Conservation (phyloP, 2,888 invertebrate species). For the Boloria euphrosyne region DNA sequence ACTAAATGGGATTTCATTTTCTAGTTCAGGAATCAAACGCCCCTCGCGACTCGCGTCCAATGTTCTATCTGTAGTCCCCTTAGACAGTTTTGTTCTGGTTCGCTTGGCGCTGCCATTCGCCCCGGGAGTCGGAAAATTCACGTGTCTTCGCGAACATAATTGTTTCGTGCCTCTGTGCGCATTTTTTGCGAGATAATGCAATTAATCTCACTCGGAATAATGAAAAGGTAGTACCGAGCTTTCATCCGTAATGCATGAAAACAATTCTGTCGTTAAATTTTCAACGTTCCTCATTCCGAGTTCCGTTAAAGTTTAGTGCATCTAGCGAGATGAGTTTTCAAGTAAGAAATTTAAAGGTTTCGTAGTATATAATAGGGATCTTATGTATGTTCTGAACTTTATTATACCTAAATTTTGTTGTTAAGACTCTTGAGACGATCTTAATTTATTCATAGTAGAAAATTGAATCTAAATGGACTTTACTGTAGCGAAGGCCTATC, state of each 20-base stretch:
- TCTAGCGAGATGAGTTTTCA: slow-evolving; percentile 22
- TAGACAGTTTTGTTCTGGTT: slow-evolving; percentile 55
- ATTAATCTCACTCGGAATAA: slow-evolving; percentile 68
- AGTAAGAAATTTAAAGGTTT: slow-evolving; percentile 24
- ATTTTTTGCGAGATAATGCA: slow-evolving; percentile 72
- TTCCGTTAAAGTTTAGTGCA: slow-evolving; percentile 31
- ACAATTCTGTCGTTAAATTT: slow-evolving; percentile 55
- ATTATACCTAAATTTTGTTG: slow-evolving; percentile 41
- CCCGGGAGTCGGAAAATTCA: slow-evolving; percentile 40
- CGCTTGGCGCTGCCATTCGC: slow-evolving; percentile 52
- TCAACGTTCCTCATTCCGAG: slow-evolving; percentile 44
- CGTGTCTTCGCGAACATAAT: slow-evolving; percentile 56
- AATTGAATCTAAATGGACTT: slow-evolving; percentile 55
- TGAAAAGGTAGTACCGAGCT: slow-evolving; percentile 63
- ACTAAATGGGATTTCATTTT: slow-evolving; percentile 77
- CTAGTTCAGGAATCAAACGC: slow-evolving; percentile 76
- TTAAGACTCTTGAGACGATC: slow-evolving; percentile 41
- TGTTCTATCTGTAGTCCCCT: slow-evolving; percentile 57
- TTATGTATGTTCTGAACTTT: slow-evolving; percentile 23
- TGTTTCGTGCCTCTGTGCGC: slow-evolving; percentile 62
- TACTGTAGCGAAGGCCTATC: slow-evolving; percentile 36
- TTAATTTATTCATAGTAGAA: slow-evolving; percentile 64
- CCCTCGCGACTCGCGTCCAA: slow-evolving; percentile 57
- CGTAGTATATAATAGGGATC: slow-evolving; percentile 1
- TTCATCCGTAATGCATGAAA: slow-evolving; percentile 51